phyloP scores from a whole-genome alignment of 1,140 invertebrate genomes.

The Oryzaephilus surinamensis region DNA sequence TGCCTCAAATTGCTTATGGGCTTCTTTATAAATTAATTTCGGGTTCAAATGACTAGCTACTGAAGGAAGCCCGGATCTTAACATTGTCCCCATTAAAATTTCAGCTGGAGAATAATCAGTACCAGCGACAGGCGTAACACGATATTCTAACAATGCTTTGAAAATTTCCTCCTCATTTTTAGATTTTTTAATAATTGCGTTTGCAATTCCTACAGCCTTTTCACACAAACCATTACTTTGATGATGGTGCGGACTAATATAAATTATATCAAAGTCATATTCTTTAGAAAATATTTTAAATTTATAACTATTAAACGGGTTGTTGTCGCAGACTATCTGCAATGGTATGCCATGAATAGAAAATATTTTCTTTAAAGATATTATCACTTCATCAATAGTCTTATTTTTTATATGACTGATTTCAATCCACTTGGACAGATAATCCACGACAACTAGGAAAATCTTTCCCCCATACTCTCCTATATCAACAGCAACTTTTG shows the following conservation, averaged over 20 bases:
- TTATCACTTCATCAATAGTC: background rate
- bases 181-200: too few species aligned
- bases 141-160: too few species aligned
- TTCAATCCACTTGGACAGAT: conserved; percentile 6
- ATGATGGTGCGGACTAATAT: conserved; percentile 2
- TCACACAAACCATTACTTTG: conserved; percentile 6
- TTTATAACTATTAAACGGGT: conserved; percentile 7
- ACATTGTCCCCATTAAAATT: too few species aligned
- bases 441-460: conserved; percentile 7
- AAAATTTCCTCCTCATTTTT: too few species aligned
- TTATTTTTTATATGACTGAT: conserved; percentile 1
- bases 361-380: conserved; percentile 2
- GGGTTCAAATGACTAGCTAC: too few species aligned
- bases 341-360: conserved; percentile 7
- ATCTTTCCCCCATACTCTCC: conserved; percentile 1
- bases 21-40: too few species aligned
- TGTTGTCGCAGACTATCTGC: conserved; percentile 6
- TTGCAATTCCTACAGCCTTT: conserved; percentile 8
- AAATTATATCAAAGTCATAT: conserved; percentile 7
- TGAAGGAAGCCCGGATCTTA: too few species aligned
- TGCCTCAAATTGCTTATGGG: too few species aligned
- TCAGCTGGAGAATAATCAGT: too few species aligned
- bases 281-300: conserved; percentile 5
- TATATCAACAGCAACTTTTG: conserved; percentile 4
- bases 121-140: too few species aligned